These are phyloP conservation scores for Caenorhabditis panamensis DNA, from an alignment of 2,888 invertebrate species.

Conservation along the genomic window DNA sequence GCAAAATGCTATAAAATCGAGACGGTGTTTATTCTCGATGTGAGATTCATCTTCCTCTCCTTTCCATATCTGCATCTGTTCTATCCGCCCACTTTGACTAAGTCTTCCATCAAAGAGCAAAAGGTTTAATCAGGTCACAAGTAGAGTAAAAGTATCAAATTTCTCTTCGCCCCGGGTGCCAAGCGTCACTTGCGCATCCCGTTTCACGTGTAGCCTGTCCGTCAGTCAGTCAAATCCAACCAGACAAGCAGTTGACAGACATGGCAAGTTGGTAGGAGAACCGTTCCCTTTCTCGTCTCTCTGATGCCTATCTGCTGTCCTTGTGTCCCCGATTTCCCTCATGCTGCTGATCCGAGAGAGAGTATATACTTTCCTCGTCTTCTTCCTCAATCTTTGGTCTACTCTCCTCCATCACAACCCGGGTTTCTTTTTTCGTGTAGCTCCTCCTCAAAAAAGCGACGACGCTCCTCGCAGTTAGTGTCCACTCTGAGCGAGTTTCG, in stretches of 20 bases:
- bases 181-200: constrained; percentile 45
- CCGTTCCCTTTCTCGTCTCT: constrained; percentile 1
- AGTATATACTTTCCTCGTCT: background rate
- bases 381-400: constrained; percentile 39
- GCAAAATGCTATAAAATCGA: constrained; percentile 4
- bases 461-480: constrained; percentile 49
- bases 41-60: constrained; percentile 4
- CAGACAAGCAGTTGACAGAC: constrained; percentile 25
- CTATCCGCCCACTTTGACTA: background rate
- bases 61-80: background rate
- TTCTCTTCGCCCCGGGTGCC: constrained; percentile 42
- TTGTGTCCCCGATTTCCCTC: constrained; percentile 11
- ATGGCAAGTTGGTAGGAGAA: constrained; percentile 22
- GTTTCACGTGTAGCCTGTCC: constrained; percentile 23
- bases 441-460: constrained; percentile 29
- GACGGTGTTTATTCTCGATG: constrained; percentile 4
- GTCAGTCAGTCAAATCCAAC: background rate
- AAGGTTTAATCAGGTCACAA: constrained; percentile 47
- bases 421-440: constrained; percentile 26
- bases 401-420: constrained; percentile 28
- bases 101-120: constrained; percentile 10
- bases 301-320: constrained; percentile 22
- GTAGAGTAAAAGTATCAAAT: constrained; percentile 48
- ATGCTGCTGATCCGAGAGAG: constrained; percentile 16
- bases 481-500: constrained; percentile 52